These are phyloP conservation scores for Beroe ovata DNA, from an alignment of 37 sponge, comb jelly and placozoan genomes.

Conservation along the genomic window DNA sequence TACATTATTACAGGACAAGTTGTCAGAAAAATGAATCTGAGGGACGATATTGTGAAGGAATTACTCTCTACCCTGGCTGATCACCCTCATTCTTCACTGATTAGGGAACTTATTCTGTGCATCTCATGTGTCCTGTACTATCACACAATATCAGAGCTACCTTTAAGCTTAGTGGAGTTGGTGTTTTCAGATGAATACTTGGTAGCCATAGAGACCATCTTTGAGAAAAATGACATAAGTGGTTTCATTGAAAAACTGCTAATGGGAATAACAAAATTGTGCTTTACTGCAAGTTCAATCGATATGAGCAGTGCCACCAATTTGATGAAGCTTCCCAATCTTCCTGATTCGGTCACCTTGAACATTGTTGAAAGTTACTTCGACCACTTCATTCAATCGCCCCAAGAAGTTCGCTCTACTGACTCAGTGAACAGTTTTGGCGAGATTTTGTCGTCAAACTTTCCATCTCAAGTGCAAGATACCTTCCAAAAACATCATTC, in stretches of 20 bases:
- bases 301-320: no score
- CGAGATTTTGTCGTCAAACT: neutral
- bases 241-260: conserved; percentile 5
- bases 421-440: neutral
- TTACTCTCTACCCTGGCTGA: neutral
- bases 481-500: neutral
- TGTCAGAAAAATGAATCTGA: conserved; percentile 13
- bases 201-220: neutral
- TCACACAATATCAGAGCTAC: conserved; percentile 10
- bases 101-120: conserved; percentile 15
- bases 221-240: conserved; percentile 44
- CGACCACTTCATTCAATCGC: neutral
- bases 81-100: neutral
- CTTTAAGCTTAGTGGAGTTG: conserved; percentile 5
- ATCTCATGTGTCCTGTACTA: conserved; percentile 32
- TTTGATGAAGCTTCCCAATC: neutral
- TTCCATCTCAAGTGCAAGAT: conserved; percentile 17
- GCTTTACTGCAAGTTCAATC: neutral
- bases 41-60: neutral
- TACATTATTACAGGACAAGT: conserved; percentile 40
- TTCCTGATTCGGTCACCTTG: neutral
- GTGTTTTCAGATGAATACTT: neutral
- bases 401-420: neutral
- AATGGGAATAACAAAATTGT: neutral
- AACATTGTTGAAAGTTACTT: neutral